Evolutionary conservation across 2,113 vertebrate genomes (phyloP).

Genomic region (Campylomormyrus numenius): DNA sequence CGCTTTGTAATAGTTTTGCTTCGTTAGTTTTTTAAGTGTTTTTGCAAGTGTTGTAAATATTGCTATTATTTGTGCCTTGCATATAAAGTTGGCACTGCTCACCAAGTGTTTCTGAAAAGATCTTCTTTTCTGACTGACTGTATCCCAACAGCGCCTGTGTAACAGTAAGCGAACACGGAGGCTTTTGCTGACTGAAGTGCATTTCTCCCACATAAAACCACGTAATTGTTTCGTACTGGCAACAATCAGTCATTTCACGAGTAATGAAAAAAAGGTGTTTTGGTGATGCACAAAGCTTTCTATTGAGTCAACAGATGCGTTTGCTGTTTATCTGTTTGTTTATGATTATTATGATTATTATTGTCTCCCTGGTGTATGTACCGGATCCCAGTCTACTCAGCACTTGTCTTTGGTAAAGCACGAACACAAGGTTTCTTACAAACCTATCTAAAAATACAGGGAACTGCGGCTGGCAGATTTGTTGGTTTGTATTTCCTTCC

Average conservation of each 20-base stretch:
- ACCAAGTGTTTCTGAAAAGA: neutral
- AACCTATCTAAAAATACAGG: neutral
- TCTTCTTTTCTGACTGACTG: neutral
- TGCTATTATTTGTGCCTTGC: neutral
- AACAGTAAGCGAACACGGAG: neutral
- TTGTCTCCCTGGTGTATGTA: neutral
- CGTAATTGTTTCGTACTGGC: neutral
- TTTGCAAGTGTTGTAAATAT: neutral
- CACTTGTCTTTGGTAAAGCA: neutral
- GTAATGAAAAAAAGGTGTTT: neutral
- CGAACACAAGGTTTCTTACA: neutral
- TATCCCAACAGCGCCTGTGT: neutral
- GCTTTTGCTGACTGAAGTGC: neutral
- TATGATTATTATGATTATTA: neutral
- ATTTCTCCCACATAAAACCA: neutral
- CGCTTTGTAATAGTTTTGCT: neutral
- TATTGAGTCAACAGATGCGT: neutral
- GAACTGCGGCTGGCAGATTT: neutral
- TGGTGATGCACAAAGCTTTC: neutral
- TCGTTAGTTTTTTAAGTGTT: slow-evolving; percentile 13
- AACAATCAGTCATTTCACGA: neutral
- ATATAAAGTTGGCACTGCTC: neutral
- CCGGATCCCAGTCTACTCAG: neutral
- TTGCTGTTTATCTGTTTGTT: neutral
- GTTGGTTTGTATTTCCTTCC: neutral